Evolutionary conservation across 2,888 invertebrate species (phyloP).

Genomic region (Drosophila koepferae): DNA sequence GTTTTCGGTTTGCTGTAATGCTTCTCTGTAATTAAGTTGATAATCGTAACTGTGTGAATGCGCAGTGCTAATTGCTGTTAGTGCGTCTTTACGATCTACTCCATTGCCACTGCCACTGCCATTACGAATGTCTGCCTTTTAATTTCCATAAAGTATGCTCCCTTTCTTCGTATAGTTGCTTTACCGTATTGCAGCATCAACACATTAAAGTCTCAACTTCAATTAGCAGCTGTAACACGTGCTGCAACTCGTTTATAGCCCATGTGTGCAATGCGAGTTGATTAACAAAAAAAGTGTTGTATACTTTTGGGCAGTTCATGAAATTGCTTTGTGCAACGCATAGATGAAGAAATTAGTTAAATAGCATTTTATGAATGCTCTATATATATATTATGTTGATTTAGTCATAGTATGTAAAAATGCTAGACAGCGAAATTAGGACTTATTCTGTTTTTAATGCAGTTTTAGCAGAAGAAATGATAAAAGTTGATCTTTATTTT

Average conservation of each 20-base stretch:
- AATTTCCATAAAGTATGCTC: conserved; percentile 11
- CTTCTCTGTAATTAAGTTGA: conserved; percentile 19
- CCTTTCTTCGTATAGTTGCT: neutral
- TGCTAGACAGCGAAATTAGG: too few relatives aligned
- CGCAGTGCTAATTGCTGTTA: conserved; percentile 14
- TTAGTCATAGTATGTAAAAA: neutral
- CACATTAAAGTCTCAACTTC: neutral
- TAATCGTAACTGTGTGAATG: conserved; percentile 21
- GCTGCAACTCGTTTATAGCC: neutral
- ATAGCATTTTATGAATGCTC: neutral
- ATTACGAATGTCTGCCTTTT: neutral
- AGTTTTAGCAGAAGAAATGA: too few relatives aligned
- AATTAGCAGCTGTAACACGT: neutral
- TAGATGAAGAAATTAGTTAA: neutral
- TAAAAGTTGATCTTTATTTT: too few relatives aligned
- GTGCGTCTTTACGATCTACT: conserved; percentile 3
- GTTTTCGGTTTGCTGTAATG: conserved; percentile 33
- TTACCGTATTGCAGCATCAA: neutral
- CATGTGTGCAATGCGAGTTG: neutral
- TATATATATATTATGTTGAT: neutral
- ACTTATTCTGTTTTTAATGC: too few relatives aligned
- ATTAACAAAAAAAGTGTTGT: conserved; percentile 5
- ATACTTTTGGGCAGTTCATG: conserved; percentile 31
- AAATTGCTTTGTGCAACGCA: conserved; percentile 8
- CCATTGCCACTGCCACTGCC: neutral